Evolutionary conservation across 1,140 invertebrate genomes (phyloP).

Genomic region (Wasmannia auropunctata): DNA sequence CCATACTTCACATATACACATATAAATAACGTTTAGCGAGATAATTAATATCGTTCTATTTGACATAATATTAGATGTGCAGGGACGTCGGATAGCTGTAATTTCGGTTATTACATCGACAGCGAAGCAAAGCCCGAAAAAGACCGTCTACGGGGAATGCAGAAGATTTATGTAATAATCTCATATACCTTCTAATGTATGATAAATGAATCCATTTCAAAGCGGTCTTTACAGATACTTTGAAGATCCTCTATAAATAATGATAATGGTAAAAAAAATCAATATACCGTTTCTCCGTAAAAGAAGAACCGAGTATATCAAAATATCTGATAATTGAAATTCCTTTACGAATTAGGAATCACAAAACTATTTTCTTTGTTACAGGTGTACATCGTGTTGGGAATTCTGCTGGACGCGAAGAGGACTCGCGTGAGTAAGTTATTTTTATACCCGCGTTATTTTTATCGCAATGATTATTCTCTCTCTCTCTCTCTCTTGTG

Average conservation of each 20-base stretch:
- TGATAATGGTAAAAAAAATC: too few relatives aligned
- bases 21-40: slow-evolving; percentile 60
- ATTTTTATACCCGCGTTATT: too few relatives aligned
- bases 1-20: not conserved
- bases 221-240: not conserved
- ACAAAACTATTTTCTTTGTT: not conserved
- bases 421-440: not conserved
- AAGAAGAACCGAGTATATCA: not conserved
- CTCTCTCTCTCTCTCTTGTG: not conserved
- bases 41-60: slow-evolving; percentile 67
- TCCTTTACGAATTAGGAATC: not conserved
- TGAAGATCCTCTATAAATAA: not conserved
- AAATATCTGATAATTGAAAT: not conserved
- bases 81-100: slow-evolving; percentile 1
- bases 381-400: not conserved
- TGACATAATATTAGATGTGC: slow-evolving; percentile 43
- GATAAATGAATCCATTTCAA: not conserved
- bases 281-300: not conserved
- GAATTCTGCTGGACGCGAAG: not conserved
- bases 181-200: not conserved
- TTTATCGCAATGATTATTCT: not conserved
- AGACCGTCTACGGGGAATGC: not conserved
- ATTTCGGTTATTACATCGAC: slow-evolving; percentile 39
- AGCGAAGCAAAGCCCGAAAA: not conserved
- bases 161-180: slow-evolving; percentile 17